Percentiles rank a stretch among this genome's conserved stretches.
Conservation (phyloP, 2,888 invertebrate species). For the Fabriciana adippe region DNA sequence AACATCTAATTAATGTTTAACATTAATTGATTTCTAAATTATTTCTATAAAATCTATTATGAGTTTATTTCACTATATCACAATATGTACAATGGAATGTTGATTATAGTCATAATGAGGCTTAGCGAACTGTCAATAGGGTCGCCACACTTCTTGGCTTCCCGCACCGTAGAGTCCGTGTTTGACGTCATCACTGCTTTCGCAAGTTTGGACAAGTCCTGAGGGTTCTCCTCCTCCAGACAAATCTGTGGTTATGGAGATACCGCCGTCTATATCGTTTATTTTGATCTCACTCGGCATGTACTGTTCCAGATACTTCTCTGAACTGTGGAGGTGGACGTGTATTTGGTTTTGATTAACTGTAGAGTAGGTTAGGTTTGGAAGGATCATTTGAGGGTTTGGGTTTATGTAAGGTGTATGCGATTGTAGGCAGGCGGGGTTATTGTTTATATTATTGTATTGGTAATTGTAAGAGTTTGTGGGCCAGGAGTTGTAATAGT, state of each 20-base stretch:
- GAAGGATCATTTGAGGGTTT: slow-evolving; percentile 87
- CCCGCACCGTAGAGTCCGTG: slow-evolving; percentile 66
- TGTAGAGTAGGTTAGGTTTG: slow-evolving; percentile 88
- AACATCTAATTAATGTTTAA: slow-evolving; percentile 76
- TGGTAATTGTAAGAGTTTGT: slow-evolving; percentile 87
- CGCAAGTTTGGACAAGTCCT: slow-evolving; percentile 78
- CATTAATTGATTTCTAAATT: slow-evolving; percentile 63
- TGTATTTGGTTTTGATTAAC: slow-evolving; percentile 94
- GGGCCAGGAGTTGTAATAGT: slow-evolving; percentile 83
- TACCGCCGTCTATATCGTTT: slow-evolving; percentile 82
- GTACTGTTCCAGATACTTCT: slow-evolving; percentile 85
- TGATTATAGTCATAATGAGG: slow-evolving; percentile 45
- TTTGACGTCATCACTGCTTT: slow-evolving; percentile 80
- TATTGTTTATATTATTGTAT: slow-evolving; percentile 84
- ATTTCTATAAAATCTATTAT: slow-evolving; percentile 46
- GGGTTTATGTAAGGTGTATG: slow-evolving; percentile 84
- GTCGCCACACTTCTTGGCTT: slow-evolving; percentile 87
- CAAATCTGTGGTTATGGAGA: slow-evolving; percentile 78
- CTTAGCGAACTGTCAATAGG: slow-evolving; percentile 82
- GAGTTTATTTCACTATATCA: slow-evolving; percentile 64
- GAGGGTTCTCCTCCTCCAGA: slow-evolving; percentile 74
- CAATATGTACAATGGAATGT: slow-evolving; percentile 75
- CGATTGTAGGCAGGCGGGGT: slow-evolving; percentile 74
- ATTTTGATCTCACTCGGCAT: slow-evolving; percentile 83
- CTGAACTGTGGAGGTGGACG: slow-evolving; percentile 87